Evolutionary conservation across 2,888 invertebrate genomes (phyloP), one percentile per base, ranked within the genome.

Genomic region (Chydorus sphaericus): DNA sequence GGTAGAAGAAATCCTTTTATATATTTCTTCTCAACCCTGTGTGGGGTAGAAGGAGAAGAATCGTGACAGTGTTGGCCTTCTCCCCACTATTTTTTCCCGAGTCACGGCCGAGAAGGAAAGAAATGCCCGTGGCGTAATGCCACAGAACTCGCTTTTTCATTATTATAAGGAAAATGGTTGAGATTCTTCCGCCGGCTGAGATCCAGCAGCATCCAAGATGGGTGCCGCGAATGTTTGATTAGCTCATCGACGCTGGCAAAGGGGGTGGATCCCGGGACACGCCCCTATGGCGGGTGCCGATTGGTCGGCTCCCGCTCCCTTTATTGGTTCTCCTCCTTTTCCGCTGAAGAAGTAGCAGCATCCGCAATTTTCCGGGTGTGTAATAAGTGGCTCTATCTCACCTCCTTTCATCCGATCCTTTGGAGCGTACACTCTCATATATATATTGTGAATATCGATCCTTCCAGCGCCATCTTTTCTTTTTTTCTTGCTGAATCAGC

Each of bases 341-440:
- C n/a, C n/a, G n/a, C n/a, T n/a, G n/a, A n/a, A n/a, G n/a, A n/a
- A n/a, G n/a, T n/a, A n/a, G n/a, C n/a, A n/a, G n/a, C n/a, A n/a
- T n/a, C n/a, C n/a, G n/a, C n/a, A n/a, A n/a, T n/a, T n/a, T n/a
- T n/a, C n/a, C n/a, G n/a, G n/a, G n/a, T n/a, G n/a, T n/a, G 26
- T 44, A 44, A 44, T 44, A 44, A 44, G 44, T 44, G 44, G 44
- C 44, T 44, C 26, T n/a, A 23, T 44, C 44, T 44, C 44, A 44
- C 44, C 44, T 44, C 44, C 26, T 44, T 44, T 44, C 44, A 44
- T 44, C 44, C 44, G 44, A 28, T 23, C 11, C 44, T 44, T 28
- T 44, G 26, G 28, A 26, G 44, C 44, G 39, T 33, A 8, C 33
- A 10, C 33, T 33, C 14, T 33, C 8, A 33, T 33, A 10, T 33